A percentile compares a stretch with the other conserved stretches of the same genome.
These are phyloP conservation scores for Bombus turneri DNA, from an alignment of 1,140 invertebrate genomes.

Conservation along the genomic window DNA sequence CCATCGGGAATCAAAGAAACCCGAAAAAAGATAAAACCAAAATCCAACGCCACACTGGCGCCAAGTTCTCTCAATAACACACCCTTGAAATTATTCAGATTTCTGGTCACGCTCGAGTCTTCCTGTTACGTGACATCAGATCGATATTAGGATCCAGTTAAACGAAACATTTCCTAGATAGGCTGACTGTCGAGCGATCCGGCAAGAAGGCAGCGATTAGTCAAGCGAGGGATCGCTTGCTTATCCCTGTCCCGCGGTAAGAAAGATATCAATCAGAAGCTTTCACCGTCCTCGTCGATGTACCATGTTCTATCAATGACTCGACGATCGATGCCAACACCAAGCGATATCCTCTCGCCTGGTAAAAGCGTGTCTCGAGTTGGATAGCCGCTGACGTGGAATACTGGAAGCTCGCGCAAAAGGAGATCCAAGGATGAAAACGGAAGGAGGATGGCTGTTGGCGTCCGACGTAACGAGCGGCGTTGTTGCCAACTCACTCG, in stretches of 20 bases:
- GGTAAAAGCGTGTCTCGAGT: not conserved
- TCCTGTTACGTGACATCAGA: not conserved
- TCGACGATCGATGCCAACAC: not conserved
- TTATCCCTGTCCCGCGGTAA: not conserved
- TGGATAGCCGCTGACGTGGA: not conserved
- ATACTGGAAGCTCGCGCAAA: constrained; percentile 23
- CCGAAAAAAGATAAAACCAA: not conserved
- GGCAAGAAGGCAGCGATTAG: constrained; percentile 4
- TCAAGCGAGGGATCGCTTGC: not conserved
- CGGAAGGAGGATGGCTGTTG: constrained; percentile 42
- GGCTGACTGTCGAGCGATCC: not conserved
- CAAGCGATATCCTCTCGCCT: not conserved
- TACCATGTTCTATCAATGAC: not conserved
- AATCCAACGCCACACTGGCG: not conserved
- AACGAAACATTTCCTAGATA: not conserved
- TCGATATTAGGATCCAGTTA: not conserved
- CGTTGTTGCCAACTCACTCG: constrained; percentile 73
- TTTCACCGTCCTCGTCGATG: not conserved
- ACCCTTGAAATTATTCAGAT: not conserved
- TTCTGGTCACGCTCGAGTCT: not conserved
- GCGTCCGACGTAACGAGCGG: constrained; percentile 66
- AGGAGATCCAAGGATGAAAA: constrained; percentile 45
- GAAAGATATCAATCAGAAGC: constrained; percentile 19
- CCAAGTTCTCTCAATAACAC: not conserved
- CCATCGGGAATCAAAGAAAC: not conserved